Evolutionary conservation across 92 coral and sea anemone genomes (phyloP).

Genomic region (Heliopora coerulea): DNA sequence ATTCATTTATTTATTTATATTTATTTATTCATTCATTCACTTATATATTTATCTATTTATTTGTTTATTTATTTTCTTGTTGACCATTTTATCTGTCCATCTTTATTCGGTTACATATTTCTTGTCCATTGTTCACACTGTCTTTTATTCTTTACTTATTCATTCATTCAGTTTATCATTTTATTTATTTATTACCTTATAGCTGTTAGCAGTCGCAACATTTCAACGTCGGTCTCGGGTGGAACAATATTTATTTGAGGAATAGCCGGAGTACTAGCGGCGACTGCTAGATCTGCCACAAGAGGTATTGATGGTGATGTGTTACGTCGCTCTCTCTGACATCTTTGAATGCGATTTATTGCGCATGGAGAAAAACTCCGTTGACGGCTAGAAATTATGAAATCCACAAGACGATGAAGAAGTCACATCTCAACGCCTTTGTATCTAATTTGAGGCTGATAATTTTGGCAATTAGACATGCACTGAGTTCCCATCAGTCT

Average conservation of each 20-base stretch:
- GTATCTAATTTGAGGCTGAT: no score
- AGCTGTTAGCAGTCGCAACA: constrained; percentile 7
- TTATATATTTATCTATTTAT: not conserved
- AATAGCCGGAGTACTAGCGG: not conserved
- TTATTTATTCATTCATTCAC: not conserved
- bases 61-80: not conserved
- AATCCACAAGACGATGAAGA: not conserved
- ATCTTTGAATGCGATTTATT: constrained; percentile 6
- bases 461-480: no score
- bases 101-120: no score
- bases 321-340: constrained; percentile 8
- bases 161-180: not conserved
- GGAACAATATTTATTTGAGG: constrained; percentile 22
- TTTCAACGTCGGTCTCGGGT: constrained; percentile 1
- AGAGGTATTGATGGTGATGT: constrained; percentile 17
- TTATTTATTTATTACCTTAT: constrained; percentile 23
- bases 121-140: not conserved
- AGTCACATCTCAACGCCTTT: no score
- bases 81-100: not conserved
- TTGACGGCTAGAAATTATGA: constrained; percentile 16
- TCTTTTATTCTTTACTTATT: not conserved
- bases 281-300: not conserved
- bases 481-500: no score
- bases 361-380: constrained; percentile 31
- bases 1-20: not conserved